Conservation (phyloP, 2,888 invertebrate genomes). For the Platycheirus rosarum region DNA sequence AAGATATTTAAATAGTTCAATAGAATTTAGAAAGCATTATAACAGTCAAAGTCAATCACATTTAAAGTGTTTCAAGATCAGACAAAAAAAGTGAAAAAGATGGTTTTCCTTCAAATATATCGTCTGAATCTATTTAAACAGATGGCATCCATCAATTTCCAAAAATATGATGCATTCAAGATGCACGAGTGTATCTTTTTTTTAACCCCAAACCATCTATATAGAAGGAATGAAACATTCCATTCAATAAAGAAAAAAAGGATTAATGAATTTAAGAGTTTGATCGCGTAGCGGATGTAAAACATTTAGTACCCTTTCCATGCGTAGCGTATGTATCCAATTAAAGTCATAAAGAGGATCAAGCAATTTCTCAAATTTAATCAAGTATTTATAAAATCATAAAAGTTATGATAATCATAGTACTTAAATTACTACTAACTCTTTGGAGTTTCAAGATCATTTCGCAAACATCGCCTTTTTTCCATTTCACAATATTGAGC, state of each 20-base stretch:
- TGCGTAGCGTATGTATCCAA: background rate
- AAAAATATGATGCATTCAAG: background rate
- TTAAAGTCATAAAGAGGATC: background rate
- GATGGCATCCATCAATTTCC: background rate
- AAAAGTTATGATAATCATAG: no score
- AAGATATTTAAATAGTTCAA: background rate
- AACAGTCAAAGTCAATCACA: background rate
- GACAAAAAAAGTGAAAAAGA: no score
- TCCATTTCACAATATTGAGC: no score
- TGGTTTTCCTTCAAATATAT: no score
- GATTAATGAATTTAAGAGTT: conserved; percentile 40
- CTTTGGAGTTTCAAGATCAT: no score
- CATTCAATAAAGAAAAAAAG: conserved; percentile 2
- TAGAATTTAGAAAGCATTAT: background rate
- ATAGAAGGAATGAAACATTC: conserved; percentile 2
- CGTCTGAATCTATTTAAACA: background rate
- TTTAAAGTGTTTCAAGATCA: no score
- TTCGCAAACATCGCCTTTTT: background rate
- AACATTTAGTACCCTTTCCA: conserved; percentile 13
- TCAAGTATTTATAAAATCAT: conserved; percentile 3
- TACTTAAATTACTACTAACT: no score
- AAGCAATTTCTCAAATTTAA: background rate
- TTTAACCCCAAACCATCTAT: background rate
- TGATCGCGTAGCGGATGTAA: conserved; percentile 24
- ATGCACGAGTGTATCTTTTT: background rate